Evolutionary conservation across 2,888 invertebrate species (phyloP), one percentile per base, ranked within the genome.

Genomic region (Phragmatobia fuliginosa): DNA sequence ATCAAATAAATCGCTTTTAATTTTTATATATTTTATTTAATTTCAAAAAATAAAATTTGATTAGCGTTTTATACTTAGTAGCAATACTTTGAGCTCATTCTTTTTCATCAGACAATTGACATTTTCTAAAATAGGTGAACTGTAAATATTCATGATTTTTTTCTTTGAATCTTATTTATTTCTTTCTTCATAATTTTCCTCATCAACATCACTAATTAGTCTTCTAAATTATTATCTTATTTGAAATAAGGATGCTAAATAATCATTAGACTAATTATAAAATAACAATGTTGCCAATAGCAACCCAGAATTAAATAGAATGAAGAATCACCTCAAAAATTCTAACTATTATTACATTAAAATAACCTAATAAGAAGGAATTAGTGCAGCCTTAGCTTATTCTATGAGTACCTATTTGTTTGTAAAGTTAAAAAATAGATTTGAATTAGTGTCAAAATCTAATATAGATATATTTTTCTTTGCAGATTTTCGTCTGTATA

Each of bases 401-500:
- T 18, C n/a, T 21, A 2, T 2, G n/a, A n/a, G n/a, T n/a, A n/a
- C n/a, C n/a, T n/a, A n/a, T 49, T 45, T 45, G 18, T 21, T 1
- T 21, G 45, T 0, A 10, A 49, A n/a, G 21, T 7, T 2, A 6
- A 21, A 16, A 2, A 18, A 41, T 41, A 11, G 41, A 41, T 45
- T 21, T 3, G 2, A 21, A 49, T 21, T 49, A 10, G n/a, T 49
- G 8, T n/a, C 2, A n/a, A 49, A 0, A 2, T n/a, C 8, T 49
- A n/a, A n/a, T n/a, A 49, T n/a, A n/a, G 28, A 25, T 21, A 60
- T 32, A 28, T 8, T 11, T 21, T 67, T 18, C 25, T 61, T 95
- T 95, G 45, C 92, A 98, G 98, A 97, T 91, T 97, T 96, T 85
- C 96, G 98, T 75, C 93, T 96, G 81, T 97, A 96, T 86, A 96